Evolutionary conservation across 2,113 vertebrate species (phyloP).

Genomic region (Aegotheles bennettii): DNA sequence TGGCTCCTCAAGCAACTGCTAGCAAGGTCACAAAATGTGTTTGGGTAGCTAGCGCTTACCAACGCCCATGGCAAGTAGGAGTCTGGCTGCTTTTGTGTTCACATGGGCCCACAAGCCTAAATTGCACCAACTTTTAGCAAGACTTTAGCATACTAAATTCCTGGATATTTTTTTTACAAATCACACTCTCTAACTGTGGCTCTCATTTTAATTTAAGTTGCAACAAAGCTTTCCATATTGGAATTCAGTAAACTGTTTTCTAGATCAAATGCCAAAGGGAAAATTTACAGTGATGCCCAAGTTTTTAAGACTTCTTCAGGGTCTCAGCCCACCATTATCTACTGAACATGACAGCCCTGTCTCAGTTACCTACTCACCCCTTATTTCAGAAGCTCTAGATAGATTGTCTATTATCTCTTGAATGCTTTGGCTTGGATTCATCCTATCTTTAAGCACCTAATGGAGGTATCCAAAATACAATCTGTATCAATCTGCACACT

Average conservation of each 20-base stretch:
- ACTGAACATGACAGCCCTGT: background rate
- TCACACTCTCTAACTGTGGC: background rate
- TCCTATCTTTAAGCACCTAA: background rate
- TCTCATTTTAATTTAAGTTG: background rate
- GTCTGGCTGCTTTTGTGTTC: background rate
- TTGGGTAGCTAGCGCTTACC: background rate
- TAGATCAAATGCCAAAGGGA: background rate
- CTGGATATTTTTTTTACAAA: background rate
- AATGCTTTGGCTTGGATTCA: background rate
- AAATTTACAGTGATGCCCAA: background rate
- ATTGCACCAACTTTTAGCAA: background rate
- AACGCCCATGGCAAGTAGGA: background rate
- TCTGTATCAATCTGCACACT: background rate
- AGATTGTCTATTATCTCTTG: background rate
- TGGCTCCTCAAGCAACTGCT: background rate
- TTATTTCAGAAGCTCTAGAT: background rate
- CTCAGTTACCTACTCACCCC: background rate
- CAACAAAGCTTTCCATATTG: background rate
- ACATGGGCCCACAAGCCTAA: background rate
- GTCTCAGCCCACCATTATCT: background rate
- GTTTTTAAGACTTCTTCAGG: background rate
- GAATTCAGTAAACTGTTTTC: background rate
- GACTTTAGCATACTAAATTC: background rate
- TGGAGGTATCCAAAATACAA: background rate
- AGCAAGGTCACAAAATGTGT: background rate